Evolutionary conservation across 2,888 invertebrate genomes (phyloP).

Genomic region (Isotomurus palustris): DNA sequence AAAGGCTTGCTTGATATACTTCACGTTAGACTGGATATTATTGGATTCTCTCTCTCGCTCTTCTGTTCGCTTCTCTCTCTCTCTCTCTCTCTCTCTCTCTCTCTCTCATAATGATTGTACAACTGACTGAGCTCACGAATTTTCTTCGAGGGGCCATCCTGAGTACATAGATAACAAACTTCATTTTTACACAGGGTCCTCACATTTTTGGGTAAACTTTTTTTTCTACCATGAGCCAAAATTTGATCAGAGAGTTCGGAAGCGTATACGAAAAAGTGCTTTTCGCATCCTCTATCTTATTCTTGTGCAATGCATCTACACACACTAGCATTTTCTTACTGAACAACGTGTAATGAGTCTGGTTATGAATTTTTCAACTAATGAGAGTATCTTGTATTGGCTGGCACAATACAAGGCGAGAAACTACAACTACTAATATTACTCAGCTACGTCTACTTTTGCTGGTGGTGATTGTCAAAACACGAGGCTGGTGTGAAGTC

Average conservation of each 20-base stretch:
- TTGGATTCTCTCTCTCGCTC: constrained; percentile 6
- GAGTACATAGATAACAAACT: constrained; percentile 12
- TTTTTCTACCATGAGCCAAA: constrained; percentile 29
- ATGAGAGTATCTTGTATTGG: too few relatives aligned
- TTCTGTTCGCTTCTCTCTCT: constrained; percentile 5
- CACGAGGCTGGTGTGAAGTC: too few relatives aligned
- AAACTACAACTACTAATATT: too few relatives aligned
- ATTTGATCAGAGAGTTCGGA: constrained; percentile 15
- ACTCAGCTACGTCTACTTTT: too few relatives aligned
- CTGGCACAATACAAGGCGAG: too few relatives aligned
- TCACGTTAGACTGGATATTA: constrained; percentile 9
- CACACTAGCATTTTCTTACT: too few relatives aligned
- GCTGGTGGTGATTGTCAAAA: too few relatives aligned
- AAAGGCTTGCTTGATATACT: constrained; percentile 5
- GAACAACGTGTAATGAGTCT: too few relatives aligned
- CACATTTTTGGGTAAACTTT: constrained; percentile 29
- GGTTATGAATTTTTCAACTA: too few relatives aligned
- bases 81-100: constrained; percentile 6
- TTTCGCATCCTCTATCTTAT: too few relatives aligned
- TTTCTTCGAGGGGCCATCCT: constrained; percentile 32
- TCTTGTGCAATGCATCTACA: too few relatives aligned
- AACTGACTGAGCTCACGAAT: constrained; percentile 7
- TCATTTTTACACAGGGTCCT: constrained; percentile 37
- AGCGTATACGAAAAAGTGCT: too few relatives aligned
- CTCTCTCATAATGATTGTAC: constrained; percentile 11